Conservation (phyloP, 2,888 invertebrate genomes). For the Syrista parreyssii region DNA sequence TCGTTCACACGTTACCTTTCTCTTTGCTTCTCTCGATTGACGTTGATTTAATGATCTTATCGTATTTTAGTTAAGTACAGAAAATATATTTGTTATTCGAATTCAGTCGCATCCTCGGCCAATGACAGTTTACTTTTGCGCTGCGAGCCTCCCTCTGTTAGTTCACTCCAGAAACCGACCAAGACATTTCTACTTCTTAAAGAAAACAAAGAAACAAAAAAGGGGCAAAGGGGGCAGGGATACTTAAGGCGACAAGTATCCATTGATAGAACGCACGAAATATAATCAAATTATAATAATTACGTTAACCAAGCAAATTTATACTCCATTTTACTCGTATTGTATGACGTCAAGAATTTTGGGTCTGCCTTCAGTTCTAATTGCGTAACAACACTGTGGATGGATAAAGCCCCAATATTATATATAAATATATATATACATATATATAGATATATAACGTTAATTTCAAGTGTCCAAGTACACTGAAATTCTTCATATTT, state of each 20-base stretch:
- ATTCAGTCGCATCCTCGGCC: not conserved
- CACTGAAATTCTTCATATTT: conserved; percentile 1
- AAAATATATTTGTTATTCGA: not conserved
- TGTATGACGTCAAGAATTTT: not conserved
- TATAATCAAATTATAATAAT: conserved; percentile 31
- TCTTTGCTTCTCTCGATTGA: not conserved
- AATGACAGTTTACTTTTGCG: not conserved
- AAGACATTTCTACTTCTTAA: not conserved
- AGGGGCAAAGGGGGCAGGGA: too few relatives aligned
- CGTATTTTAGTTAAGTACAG: not conserved
- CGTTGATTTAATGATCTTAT: not conserved
- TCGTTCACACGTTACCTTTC: conserved; percentile 4
- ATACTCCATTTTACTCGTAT: conserved; percentile 23
- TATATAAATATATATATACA: conserved; percentile 32
- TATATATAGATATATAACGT: conserved; percentile 24
- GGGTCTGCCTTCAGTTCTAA: not conserved
- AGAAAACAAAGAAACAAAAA: not conserved
- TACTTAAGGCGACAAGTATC: not conserved
- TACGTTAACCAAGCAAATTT: conserved; percentile 25
- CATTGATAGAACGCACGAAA: conserved; percentile 1
- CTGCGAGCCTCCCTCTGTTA: not conserved
- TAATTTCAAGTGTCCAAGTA: not conserved
- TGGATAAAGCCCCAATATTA: not conserved
- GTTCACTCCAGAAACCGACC: not conserved
- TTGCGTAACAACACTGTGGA: not conserved